phyloP scores from a whole-genome alignment of 1,140 invertebrate genomes.

The Physella acuta region DNA sequence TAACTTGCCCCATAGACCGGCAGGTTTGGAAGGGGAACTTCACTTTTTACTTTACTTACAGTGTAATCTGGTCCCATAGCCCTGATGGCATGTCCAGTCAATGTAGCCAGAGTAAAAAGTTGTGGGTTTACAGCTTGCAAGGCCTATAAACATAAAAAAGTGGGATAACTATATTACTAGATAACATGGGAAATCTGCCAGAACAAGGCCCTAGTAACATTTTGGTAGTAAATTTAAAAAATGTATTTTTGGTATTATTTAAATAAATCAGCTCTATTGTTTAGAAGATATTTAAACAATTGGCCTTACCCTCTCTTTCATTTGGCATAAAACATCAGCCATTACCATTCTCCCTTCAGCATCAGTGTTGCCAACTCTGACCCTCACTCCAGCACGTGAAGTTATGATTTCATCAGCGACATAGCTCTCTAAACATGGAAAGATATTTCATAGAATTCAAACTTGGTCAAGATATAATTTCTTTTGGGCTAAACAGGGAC shows the following conservation, averaged over 20 bases:
- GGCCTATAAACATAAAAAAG: conserved; percentile 48
- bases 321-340: conserved; percentile 82
- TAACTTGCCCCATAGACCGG: neutral
- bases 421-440: conserved; percentile 71
- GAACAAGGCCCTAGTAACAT: neutral
- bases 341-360: conserved; percentile 94
- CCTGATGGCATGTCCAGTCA: conserved; percentile 84
- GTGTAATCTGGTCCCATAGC: conserved; percentile 78
- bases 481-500: too few relatives aligned
- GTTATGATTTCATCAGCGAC: conserved; percentile 89
- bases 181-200: neutral
- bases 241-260: too few relatives aligned
- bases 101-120: conserved; percentile 90
- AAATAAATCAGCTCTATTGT: neutral
- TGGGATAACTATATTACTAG: neutral
- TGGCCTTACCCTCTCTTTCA: conserved; percentile 65
- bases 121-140: conserved; percentile 73
- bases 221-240: neutral
- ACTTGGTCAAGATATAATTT: too few relatives aligned
- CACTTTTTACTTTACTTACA: conserved; percentile 63
- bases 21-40: too few relatives aligned
- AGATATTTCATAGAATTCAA: neutral
- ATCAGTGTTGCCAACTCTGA: conserved; percentile 88
- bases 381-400: conserved; percentile 77
- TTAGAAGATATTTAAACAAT: neutral